Percentiles rank a stretch among this genome's conserved stretches.
Evolutionary conservation across 2,797 vertebrate species (phyloP).

Genomic region (Sarcoramphus papa): DNA sequence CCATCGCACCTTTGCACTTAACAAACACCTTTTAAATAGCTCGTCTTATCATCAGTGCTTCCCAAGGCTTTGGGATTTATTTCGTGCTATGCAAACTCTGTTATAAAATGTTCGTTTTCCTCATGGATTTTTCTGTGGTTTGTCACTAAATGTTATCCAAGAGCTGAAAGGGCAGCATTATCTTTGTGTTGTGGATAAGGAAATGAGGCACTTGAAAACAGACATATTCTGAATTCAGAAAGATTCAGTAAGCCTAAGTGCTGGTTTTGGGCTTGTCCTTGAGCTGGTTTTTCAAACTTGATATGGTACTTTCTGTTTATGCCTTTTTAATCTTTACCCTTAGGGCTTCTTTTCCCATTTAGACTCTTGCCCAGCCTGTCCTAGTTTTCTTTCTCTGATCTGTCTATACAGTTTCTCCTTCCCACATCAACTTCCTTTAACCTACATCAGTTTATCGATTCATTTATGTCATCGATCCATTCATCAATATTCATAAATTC

Average conservation of each 20-base stretch:
- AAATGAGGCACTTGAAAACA: not conserved
- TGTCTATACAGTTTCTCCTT: not conserved
- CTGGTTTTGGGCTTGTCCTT: not conserved
- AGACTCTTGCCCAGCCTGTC: not conserved
- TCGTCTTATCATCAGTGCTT: not conserved
- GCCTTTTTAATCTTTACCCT: not conserved
- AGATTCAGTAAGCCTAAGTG: not conserved
- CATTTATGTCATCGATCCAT: not conserved
- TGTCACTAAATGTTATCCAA: not conserved
- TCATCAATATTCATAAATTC: not conserved
- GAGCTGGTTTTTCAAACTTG: not conserved
- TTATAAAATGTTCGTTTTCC: not conserved
- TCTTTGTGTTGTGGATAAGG: not conserved
- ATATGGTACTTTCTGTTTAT: not conserved
- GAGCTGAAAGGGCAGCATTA: conserved; percentile 1
- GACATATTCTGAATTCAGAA: not conserved
- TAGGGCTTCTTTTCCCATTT: not conserved
- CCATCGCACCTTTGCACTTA: not conserved
- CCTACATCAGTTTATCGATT: not conserved
- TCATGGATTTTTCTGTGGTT: not conserved
- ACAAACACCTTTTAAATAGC: not conserved
- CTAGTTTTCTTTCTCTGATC: not conserved
- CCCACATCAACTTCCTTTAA: not conserved
- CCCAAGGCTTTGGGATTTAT: not conserved
- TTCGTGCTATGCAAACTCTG: not conserved